phyloP scores from a whole-genome alignment of 2,113 vertebrate species.

The Plecturocebus donacophilus region DNA sequence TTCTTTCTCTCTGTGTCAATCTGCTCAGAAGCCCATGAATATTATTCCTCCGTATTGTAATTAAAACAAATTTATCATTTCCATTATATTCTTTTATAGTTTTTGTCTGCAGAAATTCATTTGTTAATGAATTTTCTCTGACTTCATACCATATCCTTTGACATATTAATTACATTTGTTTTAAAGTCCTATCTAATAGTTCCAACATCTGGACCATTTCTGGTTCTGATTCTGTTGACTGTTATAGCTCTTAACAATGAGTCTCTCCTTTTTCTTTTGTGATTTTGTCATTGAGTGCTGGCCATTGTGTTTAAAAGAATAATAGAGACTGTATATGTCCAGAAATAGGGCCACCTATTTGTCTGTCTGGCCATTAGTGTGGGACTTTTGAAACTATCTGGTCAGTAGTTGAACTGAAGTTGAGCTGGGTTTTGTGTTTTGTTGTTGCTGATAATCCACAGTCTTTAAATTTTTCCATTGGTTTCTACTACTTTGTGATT shows the following conservation, averaged over 20 bases:
- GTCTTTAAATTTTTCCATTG: background rate
- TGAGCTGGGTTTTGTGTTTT: background rate
- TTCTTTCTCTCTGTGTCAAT: background rate
- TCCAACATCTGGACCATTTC: background rate
- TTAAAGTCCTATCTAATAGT: background rate
- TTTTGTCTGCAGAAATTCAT: background rate
- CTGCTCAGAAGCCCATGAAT: background rate
- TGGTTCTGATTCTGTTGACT: slow-evolving; percentile 3
- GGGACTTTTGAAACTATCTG: background rate
- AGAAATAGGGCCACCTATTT: background rate
- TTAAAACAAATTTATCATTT: background rate
- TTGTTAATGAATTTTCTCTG: background rate
- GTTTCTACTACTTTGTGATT: background rate
- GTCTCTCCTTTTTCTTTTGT: background rate
- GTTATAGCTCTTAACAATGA: background rate
- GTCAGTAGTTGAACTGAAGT: background rate
- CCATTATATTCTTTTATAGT: background rate
- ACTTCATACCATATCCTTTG: background rate
- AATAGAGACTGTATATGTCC: background rate
- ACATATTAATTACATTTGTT: background rate
- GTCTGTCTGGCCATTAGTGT: background rate
- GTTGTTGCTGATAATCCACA: background rate
- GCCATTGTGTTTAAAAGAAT: slow-evolving; percentile 23
- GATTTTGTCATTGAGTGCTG: background rate
- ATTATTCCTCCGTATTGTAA: background rate